Evolutionary conservation across 2,797 vertebrate genomes (phyloP).

Genomic region (Arctocebus calabarensis): DNA sequence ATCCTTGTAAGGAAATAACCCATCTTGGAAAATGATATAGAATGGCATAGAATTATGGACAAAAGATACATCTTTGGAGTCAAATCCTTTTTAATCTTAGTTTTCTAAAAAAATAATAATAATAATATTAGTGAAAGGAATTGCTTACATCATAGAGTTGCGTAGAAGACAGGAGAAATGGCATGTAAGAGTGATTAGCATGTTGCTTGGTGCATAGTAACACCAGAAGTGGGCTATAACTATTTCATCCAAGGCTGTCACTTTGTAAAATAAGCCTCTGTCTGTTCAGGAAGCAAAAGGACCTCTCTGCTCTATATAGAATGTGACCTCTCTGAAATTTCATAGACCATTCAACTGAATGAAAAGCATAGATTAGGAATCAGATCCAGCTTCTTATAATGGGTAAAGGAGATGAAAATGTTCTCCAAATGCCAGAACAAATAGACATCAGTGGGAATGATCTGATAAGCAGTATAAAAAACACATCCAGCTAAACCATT

Average conservation of each 20-base stretch:
- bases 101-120: neutral
- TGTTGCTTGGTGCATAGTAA: too few relatives aligned
- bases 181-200: neutral
- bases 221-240: neutral
- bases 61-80: neutral
- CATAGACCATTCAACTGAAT: neutral
- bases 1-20: neutral
- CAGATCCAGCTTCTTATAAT: neutral
- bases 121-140: neutral
- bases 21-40: neutral
- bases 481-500: neutral
- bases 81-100: neutral
- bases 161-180: neutral
- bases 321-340: neutral
- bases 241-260: neutral
- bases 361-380: neutral
- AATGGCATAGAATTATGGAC: neutral
- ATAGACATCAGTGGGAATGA: neutral
- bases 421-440: neutral
- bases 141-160: neutral
- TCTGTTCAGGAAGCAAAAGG: neutral
- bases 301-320: neutral
- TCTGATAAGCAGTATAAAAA: neutral
- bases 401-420: neutral
- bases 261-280: neutral